Evolutionary conservation across 2,113 vertebrate genomes (phyloP).

Genomic region (Parotia lawesii): DNA sequence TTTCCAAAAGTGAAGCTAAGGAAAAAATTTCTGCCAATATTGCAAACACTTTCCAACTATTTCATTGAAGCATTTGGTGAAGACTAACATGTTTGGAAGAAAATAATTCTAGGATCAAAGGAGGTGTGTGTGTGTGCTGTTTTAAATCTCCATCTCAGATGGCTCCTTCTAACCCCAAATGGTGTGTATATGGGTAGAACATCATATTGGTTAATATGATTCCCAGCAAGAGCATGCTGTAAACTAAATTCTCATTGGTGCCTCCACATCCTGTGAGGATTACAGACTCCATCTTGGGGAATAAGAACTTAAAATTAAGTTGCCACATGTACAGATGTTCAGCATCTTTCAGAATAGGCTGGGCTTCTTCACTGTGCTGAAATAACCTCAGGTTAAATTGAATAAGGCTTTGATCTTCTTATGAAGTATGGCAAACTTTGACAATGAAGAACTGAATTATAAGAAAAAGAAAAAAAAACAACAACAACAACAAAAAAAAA

Average conservation of each 20-base stretch:
- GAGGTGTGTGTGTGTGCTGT: neutral
- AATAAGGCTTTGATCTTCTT: neutral
- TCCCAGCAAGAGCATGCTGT: neutral
- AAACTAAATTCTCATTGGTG: neutral
- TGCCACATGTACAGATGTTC: neutral
- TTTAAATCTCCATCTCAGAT: neutral
- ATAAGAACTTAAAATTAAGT: constrained; percentile 7
- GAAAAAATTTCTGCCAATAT: neutral
- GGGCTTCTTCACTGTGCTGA: neutral
- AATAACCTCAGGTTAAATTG: neutral
- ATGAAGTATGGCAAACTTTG: neutral
- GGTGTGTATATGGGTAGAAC: neutral
- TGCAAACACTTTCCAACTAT: neutral
- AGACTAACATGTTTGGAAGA: neutral
- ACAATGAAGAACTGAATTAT: neutral
- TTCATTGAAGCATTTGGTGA: neutral
- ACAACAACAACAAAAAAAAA: neutral
- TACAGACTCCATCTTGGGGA: neutral
- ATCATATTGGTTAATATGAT: neutral
- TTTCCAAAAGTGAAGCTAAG: neutral
- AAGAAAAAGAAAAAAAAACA: neutral
- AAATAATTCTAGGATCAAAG: neutral
- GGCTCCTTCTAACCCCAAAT: neutral
- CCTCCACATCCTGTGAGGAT: neutral
- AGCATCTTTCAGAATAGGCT: neutral